Base-by-base conservation (phyloP, 35 echinoderm and acorn worm species). In the Heliocidaris erythrogramma region DNA sequence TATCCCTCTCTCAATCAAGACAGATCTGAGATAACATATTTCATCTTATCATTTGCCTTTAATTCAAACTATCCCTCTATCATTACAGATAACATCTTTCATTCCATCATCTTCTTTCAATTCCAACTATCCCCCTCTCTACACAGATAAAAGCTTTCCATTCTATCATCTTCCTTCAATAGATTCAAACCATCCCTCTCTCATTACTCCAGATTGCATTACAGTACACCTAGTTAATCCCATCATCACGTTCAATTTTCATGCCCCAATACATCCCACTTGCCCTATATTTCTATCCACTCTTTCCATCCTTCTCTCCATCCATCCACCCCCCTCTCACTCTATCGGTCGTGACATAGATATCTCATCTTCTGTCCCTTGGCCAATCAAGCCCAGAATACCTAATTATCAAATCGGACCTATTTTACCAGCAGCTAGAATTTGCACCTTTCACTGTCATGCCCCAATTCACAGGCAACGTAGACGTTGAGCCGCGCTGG, bases 381-480 rank as follows among this genome's bases (percentile, higher is more conserved):
- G 87, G 87, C 87, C 47, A 89, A 89, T 89, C 87, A 89, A 47
- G 87, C 87, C 87, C 6, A 17, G 47, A 48, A 48, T 89, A 89
- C 87, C 87, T 89, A 32, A 89, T 89, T 89, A 89, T 89, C 87
- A 89, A 48, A 89, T 89, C 87, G 18, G 87, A 48, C 87, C 87
- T 48, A 32, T 89, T 89, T 89, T 47, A 89, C 87, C 87, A 89
- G 87, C 31, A 48, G 87, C 32, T 13, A 89, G 47, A 32, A 89
- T 18, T 47, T 48, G 47, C 87, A 89, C 87, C 47, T 89, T 86
- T 89, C 87, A 42, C 14, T 11, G 87, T 89, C 87, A 89, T 89
- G 87, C 87, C 32, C 87, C 87, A 89, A 89, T 89, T 89, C 87
- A 32, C 87, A 16, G 87, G 16, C 30, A 89, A 32, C 87, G 87